phyloP scores from a whole-genome alignment of 2,797 vertebrate genomes.

The Anabas testudineus region DNA sequence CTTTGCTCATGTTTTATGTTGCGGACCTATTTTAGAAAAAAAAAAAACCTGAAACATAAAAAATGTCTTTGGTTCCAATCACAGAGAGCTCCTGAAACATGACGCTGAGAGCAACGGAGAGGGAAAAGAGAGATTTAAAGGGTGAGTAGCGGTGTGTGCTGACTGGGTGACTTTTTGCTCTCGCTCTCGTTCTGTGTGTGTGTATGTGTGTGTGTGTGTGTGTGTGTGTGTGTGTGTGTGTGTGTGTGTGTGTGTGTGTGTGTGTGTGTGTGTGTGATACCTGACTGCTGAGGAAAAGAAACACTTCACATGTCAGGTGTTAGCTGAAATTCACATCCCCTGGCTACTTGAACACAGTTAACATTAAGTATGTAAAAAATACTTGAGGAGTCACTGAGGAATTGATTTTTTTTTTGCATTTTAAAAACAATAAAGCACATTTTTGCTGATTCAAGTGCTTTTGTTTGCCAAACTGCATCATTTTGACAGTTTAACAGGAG shows the following conservation, averaged over 20 bases:
- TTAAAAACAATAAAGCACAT: conserved; percentile 26
- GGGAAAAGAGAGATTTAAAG: conserved; percentile 72
- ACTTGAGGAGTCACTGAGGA: conserved; percentile 31
- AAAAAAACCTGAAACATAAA: conserved; percentile 10
- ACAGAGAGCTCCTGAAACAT: conserved; percentile 66
- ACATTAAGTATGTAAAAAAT: conserved; percentile 23
- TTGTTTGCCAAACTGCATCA: conserved; percentile 39
- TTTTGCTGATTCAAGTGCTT: conserved; percentile 42
- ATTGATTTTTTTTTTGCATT: conserved; percentile 35
- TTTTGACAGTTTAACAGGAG: conserved; percentile 54
- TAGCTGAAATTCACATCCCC: conserved; percentile 41
- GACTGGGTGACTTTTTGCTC: conserved; percentile 54
- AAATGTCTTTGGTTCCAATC: conserved; percentile 62
- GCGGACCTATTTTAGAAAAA: conserved; percentile 27
- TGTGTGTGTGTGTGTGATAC: no score
- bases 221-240: no score
- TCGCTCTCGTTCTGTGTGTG: conserved; percentile 36
- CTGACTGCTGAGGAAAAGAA: conserved; percentile 58
- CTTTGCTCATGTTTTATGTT: conserved; percentile 43
- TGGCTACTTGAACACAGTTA: not conserved
- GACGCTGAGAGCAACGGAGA: conserved; percentile 45
- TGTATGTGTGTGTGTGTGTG: no score
- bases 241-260: no score
- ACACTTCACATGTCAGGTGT: conserved; percentile 37
- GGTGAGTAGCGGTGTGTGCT: conserved; percentile 69